Conservation (phyloP, 2,888 invertebrate genomes). For the Apoda limacodes region DNA sequence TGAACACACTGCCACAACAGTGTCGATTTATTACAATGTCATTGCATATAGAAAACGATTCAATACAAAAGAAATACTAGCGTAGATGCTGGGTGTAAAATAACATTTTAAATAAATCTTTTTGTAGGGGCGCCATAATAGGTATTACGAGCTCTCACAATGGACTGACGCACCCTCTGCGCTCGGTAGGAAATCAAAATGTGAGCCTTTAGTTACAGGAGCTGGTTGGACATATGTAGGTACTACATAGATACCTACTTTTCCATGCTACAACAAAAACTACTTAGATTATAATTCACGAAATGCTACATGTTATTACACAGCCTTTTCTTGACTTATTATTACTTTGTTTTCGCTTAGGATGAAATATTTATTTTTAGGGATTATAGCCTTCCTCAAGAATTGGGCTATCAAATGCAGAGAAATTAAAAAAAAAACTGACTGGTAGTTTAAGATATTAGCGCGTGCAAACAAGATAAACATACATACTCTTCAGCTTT, state of each 20-base stretch:
- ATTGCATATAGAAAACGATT: slow-evolving; percentile 41
- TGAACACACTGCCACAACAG: slow-evolving; percentile 22
- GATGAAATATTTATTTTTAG: no score
- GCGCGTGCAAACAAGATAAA: no score
- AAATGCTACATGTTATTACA: no score
- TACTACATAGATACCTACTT: background rate
- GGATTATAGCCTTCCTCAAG: no score
- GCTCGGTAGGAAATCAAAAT: slow-evolving; percentile 44
- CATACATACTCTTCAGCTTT: no score
- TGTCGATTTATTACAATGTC: slow-evolving; percentile 38
- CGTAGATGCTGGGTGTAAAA: slow-evolving; percentile 60
- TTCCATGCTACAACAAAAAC: no score
- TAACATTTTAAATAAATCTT: slow-evolving; percentile 70
- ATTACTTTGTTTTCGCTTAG: no score
- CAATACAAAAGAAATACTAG: slow-evolving; percentile 49
- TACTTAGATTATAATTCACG: slow-evolving; percentile 1
- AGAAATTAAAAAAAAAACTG: no score
- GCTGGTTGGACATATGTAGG: slow-evolving; percentile 27
- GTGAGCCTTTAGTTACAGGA: slow-evolving; percentile 27
- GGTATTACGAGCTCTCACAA: slow-evolving; percentile 47
- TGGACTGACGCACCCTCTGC: slow-evolving; percentile 50
- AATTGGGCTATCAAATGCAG: no score
- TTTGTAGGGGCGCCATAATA: slow-evolving; percentile 59
- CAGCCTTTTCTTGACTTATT: no score
- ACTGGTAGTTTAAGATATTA: no score